Base-by-base conservation (phyloP, 2,888 invertebrate genomes). In the Lacanobia oleracea region DNA sequence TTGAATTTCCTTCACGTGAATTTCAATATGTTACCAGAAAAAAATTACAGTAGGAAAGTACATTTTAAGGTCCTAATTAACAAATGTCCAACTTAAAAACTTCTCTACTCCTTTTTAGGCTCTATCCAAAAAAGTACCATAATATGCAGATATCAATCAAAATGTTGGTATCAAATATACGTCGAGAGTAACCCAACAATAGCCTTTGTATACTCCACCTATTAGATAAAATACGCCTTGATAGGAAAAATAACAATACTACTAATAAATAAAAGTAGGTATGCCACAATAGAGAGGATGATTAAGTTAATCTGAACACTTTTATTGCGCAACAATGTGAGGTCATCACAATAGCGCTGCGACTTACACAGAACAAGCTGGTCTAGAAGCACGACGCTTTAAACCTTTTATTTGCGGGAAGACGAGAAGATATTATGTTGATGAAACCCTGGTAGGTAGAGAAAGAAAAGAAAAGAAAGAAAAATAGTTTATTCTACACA, bases 231-330 rank as follows among this genome's bases (percentile, higher is more conserved):
- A 45, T 62, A 54, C 62, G 53, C 18, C 33, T 72, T 76, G 62
- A 60, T 72, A 67, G 23, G n/a, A 33, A 72, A 50, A 67, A 67
- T 63, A 72, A 77, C 54, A 72, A 67, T 67, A 54, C 50, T 56
- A 43, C 37, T 60, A 51, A 67, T 67, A 67, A 67, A 77, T 64
- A 71, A 65, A 57, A 71, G 54, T n/a, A n/a, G n/a, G n/a, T 60
- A 70, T 60, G 43, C 53, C 63, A 64, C 50, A 61, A 54, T 65
- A 56, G 64, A 59, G 43, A 63, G 37, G 69, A 69, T 48, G 57
- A 59, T 18, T 68, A 45, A 27, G 57, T 70, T 60, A 45, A 75
- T 70, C 63, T 61, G n/a, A 63, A 71, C 60, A 72, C 21, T 62
- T 71, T 40, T 66, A 40, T 76, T 66, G 65, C 57, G 72, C 76